phyloP scores from a whole-genome alignment of 2,797 vertebrate species.

The Rhadinocentrus ornatus region DNA sequence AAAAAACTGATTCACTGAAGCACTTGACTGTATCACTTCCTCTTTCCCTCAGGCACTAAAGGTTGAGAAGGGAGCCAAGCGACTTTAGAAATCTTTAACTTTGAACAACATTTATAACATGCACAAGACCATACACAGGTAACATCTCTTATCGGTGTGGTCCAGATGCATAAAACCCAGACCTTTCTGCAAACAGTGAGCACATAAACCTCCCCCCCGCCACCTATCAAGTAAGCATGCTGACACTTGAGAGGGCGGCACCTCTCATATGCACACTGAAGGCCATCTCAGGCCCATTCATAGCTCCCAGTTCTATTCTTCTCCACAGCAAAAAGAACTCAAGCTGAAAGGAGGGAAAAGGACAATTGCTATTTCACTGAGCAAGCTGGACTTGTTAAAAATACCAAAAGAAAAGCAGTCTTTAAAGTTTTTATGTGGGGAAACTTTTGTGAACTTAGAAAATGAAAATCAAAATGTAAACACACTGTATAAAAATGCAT shows the following conservation, averaged over 20 bases:
- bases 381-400: conserved; percentile 12
- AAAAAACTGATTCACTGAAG: conserved; percentile 36
- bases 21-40: conserved; percentile 43
- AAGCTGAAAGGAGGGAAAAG: conserved; percentile 58
- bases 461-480: background rate
- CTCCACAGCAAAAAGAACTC: conserved; percentile 56
- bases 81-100: conserved; percentile 2
- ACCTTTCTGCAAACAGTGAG: conserved; percentile 36
- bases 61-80: background rate
- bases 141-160: conserved; percentile 24
- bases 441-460: background rate
- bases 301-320: conserved; percentile 69
- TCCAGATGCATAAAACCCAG: conserved; percentile 24
- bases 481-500: background rate
- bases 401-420: conserved; percentile 18
- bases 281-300: conserved; percentile 71
- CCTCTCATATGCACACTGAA: conserved; percentile 68
- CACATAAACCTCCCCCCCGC: conserved; percentile 27
- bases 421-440: conserved; percentile 18
- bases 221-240: conserved; percentile 50
- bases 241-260: conserved; percentile 79
- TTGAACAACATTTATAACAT: background rate
- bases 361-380: conserved; percentile 57
- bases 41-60: conserved; percentile 25
- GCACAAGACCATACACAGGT: conserved; percentile 5